Conservation (phyloP, 2,888 invertebrate species). For the Synergus gifuensis region DNA sequence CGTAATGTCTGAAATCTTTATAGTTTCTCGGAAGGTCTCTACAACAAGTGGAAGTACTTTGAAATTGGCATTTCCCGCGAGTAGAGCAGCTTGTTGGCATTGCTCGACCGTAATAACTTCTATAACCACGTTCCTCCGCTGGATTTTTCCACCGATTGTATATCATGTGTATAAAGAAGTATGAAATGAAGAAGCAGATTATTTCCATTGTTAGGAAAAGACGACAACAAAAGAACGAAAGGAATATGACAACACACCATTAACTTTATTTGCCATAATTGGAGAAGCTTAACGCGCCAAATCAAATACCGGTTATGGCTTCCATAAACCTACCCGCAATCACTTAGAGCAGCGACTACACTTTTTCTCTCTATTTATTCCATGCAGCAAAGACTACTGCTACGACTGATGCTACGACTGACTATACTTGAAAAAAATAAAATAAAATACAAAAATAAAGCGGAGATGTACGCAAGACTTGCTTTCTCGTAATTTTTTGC, state of each 20-base stretch:
- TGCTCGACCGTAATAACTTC: constrained; percentile 17
- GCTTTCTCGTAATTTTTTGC: background rate
- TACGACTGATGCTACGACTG: background rate
- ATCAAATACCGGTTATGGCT: constrained; percentile 75
- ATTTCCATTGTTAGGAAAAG: background rate
- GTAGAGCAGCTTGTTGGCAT: constrained; percentile 11
- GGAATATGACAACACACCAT: constrained; percentile 56
- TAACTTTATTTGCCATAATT: constrained; percentile 75
- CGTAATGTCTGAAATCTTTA: background rate
- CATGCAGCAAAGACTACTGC: constrained; percentile 9
- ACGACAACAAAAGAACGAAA: constrained; percentile 17
- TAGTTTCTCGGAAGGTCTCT: constrained; percentile 18
- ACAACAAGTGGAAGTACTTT: constrained; percentile 22
- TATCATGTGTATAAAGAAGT: background rate
- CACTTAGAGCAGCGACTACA: constrained; percentile 68
- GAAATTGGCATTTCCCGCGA: constrained; percentile 23
- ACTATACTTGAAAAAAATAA: no score
- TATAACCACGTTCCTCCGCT: background rate
- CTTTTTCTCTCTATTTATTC: constrained; percentile 67
- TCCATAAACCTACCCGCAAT: constrained; percentile 76
- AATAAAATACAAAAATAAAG: background rate
- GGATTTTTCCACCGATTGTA: constrained; percentile 3
- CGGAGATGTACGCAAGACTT: background rate
- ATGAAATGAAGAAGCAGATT: background rate
- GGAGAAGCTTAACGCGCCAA: constrained; percentile 72